Conservation (phyloP, 2,888 invertebrate genomes). For the Eupithecia abbreviata region DNA sequence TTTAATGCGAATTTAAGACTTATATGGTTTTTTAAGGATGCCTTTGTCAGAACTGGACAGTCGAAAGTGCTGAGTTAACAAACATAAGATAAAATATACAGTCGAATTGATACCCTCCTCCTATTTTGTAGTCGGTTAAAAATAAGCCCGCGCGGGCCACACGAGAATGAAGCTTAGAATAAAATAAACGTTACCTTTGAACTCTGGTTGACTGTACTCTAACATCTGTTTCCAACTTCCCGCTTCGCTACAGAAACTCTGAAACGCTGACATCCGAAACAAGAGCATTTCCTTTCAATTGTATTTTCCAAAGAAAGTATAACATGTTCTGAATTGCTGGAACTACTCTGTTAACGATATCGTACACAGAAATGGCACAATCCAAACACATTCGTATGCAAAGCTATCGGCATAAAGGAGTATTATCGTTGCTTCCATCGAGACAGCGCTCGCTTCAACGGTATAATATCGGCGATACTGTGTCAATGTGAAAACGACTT, state of each 20-base stretch:
- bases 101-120: no score
- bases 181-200: neutral
- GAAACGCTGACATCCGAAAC: conserved; percentile 18
- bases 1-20: no score
- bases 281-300: conserved; percentile 10
- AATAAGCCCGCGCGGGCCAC: no score
- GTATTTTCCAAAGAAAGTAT: conserved; percentile 17
- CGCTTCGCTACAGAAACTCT: conserved; percentile 3
- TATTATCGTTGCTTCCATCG: conserved; percentile 37
- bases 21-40: no score
- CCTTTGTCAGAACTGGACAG: no score
- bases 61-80: no score
- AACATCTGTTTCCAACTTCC: conserved; percentile 6
- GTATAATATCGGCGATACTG: conserved; percentile 30
- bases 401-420: conserved; percentile 35
- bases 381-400: conserved; percentile 38
- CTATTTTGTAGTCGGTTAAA: no score
- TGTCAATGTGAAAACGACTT: conserved; percentile 30
- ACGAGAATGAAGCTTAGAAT: neutral
- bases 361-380: conserved; percentile 34
- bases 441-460: conserved; percentile 34
- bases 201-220: neutral
- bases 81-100: no score
- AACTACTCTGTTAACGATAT: conserved; percentile 34
- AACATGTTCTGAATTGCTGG: conserved; percentile 30